Conservation (phyloP, 2,113 vertebrate genomes). For the Megaceryle maxima region DNA sequence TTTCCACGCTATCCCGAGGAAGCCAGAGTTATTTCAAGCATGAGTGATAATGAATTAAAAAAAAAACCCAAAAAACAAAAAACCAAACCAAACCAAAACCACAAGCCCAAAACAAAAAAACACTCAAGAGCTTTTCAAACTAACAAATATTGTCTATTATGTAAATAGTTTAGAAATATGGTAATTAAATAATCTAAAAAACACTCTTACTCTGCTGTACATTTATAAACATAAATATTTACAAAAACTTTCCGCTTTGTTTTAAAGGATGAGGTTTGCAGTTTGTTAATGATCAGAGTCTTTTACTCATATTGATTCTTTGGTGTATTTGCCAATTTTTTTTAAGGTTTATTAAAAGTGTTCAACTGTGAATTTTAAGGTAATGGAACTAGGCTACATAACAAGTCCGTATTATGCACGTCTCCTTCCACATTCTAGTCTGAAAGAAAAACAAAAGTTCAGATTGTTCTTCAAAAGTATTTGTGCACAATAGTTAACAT, state of each 20-base stretch:
- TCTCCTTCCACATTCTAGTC: constrained; percentile 26
- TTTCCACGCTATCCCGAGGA: constrained; percentile 52
- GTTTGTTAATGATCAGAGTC: constrained; percentile 76
- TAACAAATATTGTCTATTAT: constrained; percentile 74
- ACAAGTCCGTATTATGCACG: constrained; percentile 22
- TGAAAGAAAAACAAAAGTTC: constrained; percentile 28
- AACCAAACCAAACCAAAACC: background rate
- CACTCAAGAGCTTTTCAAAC: constrained; percentile 68
- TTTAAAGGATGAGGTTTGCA: constrained; percentile 80
- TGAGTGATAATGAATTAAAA: constrained; percentile 43
- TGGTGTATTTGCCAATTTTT: constrained; percentile 79
- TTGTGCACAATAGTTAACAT: constrained; percentile 5
- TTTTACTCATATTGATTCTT: constrained; percentile 77
- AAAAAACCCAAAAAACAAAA: background rate
- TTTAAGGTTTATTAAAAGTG: constrained; percentile 60
- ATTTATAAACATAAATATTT: constrained; percentile 92
- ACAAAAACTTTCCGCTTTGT: constrained; percentile 79
- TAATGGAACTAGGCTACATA: constrained; percentile 50
- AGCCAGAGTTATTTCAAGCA: constrained; percentile 61
- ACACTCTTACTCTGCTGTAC: constrained; percentile 90
- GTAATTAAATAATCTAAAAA: constrained; percentile 95
- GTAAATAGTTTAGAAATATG: constrained; percentile 84
- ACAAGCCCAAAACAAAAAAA: background rate
- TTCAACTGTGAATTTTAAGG: constrained; percentile 67
- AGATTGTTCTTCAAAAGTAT: background rate